Evolutionary conservation across 2,797 vertebrate species (phyloP), one percentile per base, ranked within the genome.

Genomic region (Hemitrygon akajei): DNA sequence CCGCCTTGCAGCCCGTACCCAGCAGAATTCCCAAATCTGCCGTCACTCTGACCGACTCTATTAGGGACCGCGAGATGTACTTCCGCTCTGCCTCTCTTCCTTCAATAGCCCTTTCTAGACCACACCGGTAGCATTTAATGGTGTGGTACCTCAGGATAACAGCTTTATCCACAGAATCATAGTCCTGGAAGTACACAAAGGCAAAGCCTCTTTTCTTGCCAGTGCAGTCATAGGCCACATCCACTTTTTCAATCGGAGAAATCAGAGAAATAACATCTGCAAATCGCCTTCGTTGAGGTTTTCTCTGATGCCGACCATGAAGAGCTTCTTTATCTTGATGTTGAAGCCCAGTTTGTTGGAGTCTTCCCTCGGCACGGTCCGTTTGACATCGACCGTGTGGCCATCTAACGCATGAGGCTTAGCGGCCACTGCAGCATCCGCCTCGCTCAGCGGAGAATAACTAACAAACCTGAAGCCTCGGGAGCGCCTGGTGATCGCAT

Each of bases 391-490:
- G 93, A 99, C 99, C 75, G 97, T 97, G 95, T 98, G 98, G 91
- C 98, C 98, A 95, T 99, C 99, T 95, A 99, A 97, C 14, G 97
- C 97, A 95, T 99, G 99, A 40, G 99, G 99, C 94, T 98, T 98
- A 30, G 98, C 98, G 60, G 96, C 97, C 98, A 99, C 98, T 93
- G 98, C 98, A 3, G 98, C 97, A 94, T 99, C 99, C 60, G 98
- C 99, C 97, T 99, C 98, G 96, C 98, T 98, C 87, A 98, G 97
- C 0, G 97, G 96, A 75, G 98, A 98, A 96, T 98, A 99, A 94
- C 98, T 99, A 93, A 99, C 99, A 96, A 99, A 99, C 94, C 98
- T 98, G 95, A 99, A 99, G 94, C 99, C 99, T 40, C 99, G 98
- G 20, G 98, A 99, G 37, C 99, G 97, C 95, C 99, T 98, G 40